A percentile compares a stretch with the other conserved stretches of the same genome.
These are phyloP conservation scores for Rhynchonycteris naso DNA, from an alignment of 2,797 vertebrate genomes.

Conservation along the genomic window DNA sequence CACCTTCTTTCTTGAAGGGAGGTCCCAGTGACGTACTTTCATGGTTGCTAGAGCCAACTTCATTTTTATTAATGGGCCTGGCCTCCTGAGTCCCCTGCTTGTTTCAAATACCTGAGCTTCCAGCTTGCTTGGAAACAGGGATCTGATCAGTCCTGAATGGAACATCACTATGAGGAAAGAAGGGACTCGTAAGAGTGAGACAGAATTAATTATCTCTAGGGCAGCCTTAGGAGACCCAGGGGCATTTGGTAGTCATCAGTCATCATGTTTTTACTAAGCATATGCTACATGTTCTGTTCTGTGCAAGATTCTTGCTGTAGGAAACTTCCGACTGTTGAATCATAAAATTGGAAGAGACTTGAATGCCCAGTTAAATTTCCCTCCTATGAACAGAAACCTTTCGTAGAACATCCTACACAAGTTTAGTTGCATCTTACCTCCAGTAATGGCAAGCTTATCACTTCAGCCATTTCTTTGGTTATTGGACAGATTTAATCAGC, in stretches of 20 bases:
- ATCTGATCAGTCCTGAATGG: neutral
- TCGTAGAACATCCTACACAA: neutral
- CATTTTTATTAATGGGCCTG: neutral
- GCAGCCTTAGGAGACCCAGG: neutral
- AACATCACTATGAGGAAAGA: neutral
- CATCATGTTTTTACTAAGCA: neutral
- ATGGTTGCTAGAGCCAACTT: neutral
- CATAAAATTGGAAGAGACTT: neutral
- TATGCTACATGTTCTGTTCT: neutral
- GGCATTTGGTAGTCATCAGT: neutral
- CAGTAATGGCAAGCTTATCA: neutral
- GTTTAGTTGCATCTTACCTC: neutral
- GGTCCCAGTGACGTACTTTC: neutral
- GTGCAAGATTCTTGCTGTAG: neutral
- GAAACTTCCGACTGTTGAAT: neutral
- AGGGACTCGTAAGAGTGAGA: neutral
- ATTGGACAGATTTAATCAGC: neutral
- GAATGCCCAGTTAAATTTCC: neutral
- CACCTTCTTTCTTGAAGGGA: neutral
- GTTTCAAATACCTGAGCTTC: neutral
- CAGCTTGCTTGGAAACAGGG: neutral
- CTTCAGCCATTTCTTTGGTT: neutral
- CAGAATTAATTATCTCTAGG: neutral
- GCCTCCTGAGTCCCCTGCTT: neutral
- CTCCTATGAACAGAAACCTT: neutral